Base-by-base conservation (phyloP, 30 jellyfish, hydroid and myxozoan species). In the Hydractinia echinata region DNA sequence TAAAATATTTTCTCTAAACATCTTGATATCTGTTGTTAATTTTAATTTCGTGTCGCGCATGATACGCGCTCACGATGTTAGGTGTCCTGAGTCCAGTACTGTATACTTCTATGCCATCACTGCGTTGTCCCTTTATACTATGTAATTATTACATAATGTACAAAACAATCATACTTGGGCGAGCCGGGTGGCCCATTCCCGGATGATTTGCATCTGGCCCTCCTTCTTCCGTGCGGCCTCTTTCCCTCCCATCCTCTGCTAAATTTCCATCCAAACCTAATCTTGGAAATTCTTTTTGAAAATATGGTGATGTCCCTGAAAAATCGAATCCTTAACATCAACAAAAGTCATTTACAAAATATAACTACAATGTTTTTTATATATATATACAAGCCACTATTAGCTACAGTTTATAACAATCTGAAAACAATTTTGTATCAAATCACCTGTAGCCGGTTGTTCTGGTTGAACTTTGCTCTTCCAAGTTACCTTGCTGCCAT, bases 251-350 rank as follows among this genome's bases (percentile, higher is more conserved):
- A 51, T 48, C 77, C 49, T 73, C 85, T 79, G 89, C 67, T 82
- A 82, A 44, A 85, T 89, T 95, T 80, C 91, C 96, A 67, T 87
- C 96, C 88, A 81, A 89, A 81, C 96, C 99, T 84, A 93, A 80
- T 72, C 77, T 93, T 83, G 99, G 99, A 87, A 93, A 93, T 82
- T 93, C 99, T 83, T 94, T 79, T 84, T 93, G 99, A 89, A 93
- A 93, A 49, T 83, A 72, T 54, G 51, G 55, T 4, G 85, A 21
- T 77, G 76, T 56, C 51, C 83, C 83, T 74, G 51, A 72, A 66
- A 30, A 30, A 58, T 11, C 3, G 69, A 16, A 58, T 16, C 15
- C 69, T n/a, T 58, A 58, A 16, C 69, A 58, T 58, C 69, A 11
- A 11, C 18, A 58, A 58, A 16, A 58, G 0, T 58, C 15, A 16